Base-by-base conservation (phyloP, 35 echinoderm and acorn worm genomes). In the Ophioderma brevispina region DNA sequence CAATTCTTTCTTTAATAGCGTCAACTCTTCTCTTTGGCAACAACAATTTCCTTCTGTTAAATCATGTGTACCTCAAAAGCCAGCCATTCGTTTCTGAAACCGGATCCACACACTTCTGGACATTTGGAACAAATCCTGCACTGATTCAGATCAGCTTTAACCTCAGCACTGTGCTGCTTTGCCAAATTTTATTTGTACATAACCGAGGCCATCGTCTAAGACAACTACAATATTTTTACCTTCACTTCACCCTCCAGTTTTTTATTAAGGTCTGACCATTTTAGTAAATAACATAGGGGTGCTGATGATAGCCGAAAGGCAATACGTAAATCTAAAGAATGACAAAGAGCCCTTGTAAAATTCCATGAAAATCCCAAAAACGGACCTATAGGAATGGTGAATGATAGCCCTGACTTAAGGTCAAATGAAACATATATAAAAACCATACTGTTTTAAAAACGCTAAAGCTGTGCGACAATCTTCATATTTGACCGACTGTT, bases 201-300 rank as follows among this genome's bases (percentile, higher is more conserved):
- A 79, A 36, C 77, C 77, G 17, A 79, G 36, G 34, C 77, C 77
- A 79, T 79, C 77, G 34, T 79, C 77, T 1, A 79, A 33, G 36
- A 30, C 25, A 79, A 32, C 10, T 79, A 79, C 77, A 31, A 79
- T 79, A 18, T 32, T 31, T 79, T 79, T 79, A 18, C 77, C 77
- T 79, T 25, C 2, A 79, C 77, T 79, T 31, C 36, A 33, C 77
- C 77, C 25, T 34, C 34, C n/a, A n/a, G n/a, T 79, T 31, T 79
- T 31, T 4, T 31, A 8, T 11, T 11, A 21, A 36, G 77, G 77
- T 31, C 77, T 79, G 25, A 79, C 19, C 34, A 79, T 33, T 36
- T 79, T 79, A 35, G 77, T 79, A 79, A 79, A 79, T 79, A n/a
- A 79, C 77, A 79, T 79, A 79, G n/a, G 2, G 77, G 77, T 19